Evolutionary conservation across 2,888 invertebrate species (phyloP), one percentile per base, ranked within the genome.

Genomic region (Drosophila anomalata): DNA sequence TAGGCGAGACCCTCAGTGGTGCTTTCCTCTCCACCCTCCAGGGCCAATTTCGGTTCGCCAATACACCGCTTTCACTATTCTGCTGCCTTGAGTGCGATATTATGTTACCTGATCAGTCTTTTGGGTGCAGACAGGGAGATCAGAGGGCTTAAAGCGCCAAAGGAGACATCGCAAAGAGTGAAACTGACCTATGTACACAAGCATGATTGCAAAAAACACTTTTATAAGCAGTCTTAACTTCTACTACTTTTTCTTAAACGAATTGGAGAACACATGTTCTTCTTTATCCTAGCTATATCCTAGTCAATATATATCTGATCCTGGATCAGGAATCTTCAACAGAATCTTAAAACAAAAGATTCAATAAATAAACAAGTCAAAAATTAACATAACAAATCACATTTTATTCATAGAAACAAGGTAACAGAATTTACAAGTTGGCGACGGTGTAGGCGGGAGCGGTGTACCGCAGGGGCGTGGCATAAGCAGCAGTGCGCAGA

Each of bases 51-150:
- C 2, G n/a, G 2, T 14, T 47, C 12, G 58, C 44, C 26, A 41
- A 52, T 50, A 20, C 11, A 39, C 26, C 59, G 73, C 88, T 89
- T 87, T 89, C 86, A 83, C 88, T 72, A 82, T 75, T 75, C 75
- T 72, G 67, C 83, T 72, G 67, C 83, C 75, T 89, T 88, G 79
- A 73, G 44, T 59, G 62, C 50, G 53, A 68, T 73, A 75, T 77
- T 51, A 62, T 65, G 66, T 73, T 68, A 73, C 53, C 46, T 12
- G 29, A 36, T 36, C 36, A 9, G 14, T n/a, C 33, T 36, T n/a
- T 51, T 50, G 50, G 41, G 29, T 50, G 42, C 22, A 22, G 44
- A 44, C 44, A 44, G 33, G n/a, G 7, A 17, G 7, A 8, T 33
- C 12, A 22, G 9, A 36, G 26, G 14, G 44, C 44, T 63, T 12